A percentile compares a stretch with the other conserved stretches of the same genome.
Evolutionary conservation across 2,797 vertebrate species (phyloP).

Genomic region (Rousettus madagascariensis): DNA sequence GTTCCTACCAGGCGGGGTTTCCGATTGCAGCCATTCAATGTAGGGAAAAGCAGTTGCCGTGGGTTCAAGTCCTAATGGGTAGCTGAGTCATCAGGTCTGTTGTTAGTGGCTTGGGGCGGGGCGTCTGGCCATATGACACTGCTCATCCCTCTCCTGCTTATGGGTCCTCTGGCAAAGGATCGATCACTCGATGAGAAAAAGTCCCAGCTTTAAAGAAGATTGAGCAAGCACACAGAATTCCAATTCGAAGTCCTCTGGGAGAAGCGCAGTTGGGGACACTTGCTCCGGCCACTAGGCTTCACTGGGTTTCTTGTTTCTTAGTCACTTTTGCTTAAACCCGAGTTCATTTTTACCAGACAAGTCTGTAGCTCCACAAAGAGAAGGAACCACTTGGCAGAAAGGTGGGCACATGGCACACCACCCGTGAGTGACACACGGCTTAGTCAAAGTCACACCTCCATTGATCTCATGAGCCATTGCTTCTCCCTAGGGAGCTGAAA

Average conservation of each 20-base stretch:
- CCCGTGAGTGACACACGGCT: background rate
- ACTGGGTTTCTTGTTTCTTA: background rate
- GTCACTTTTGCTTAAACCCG: conserved; percentile 29
- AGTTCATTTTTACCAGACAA: background rate
- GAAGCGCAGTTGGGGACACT: background rate
- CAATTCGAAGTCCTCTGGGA: background rate
- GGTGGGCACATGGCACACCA: background rate
- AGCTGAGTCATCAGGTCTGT: background rate
- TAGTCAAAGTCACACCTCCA: background rate
- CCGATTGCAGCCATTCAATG: background rate
- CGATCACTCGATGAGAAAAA: conserved; percentile 1
- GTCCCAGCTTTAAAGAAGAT: background rate
- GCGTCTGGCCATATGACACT: background rate
- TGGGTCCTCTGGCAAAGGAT: conserved; percentile 4
- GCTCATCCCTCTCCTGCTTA: background rate
- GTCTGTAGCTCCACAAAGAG: background rate
- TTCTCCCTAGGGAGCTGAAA: background rate
- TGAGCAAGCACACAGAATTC: background rate
- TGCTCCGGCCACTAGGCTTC: background rate
- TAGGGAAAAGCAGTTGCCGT: background rate
- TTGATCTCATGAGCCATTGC: background rate
- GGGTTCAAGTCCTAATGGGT: conserved; percentile 13
- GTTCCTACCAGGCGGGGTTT: conserved; percentile 73
- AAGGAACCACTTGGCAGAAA: background rate
- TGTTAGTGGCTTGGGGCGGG: background rate